Percentiles rank a stretch among this genome's conserved stretches.
Evolutionary conservation across 1,140 invertebrate species (phyloP).

Genomic region (Aphelenchoides fujianensis): DNA sequence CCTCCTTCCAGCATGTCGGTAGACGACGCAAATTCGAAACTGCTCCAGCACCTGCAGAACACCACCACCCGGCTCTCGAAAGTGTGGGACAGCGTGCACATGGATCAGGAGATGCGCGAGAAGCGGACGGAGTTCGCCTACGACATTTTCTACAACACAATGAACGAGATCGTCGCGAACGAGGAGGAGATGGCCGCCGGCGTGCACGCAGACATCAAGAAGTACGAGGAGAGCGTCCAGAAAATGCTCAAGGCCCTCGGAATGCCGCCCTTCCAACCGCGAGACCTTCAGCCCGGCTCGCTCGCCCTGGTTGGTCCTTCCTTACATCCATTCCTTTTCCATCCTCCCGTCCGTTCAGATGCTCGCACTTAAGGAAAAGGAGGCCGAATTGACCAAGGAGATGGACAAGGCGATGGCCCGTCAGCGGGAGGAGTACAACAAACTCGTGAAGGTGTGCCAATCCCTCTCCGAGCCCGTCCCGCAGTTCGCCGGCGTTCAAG

Average conservation of each 20-base stretch:
- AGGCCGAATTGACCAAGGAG: constrained; percentile 11
- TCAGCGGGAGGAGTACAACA: constrained; percentile 24
- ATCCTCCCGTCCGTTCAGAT: constrained; percentile 24
- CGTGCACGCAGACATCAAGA: constrained; percentile 22
- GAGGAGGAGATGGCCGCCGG: constrained; percentile 31
- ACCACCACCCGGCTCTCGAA: constrained; percentile 26
- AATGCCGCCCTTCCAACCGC: constrained; percentile 12
- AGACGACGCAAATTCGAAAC: constrained; percentile 20
- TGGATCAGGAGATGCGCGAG: constrained; percentile 27
- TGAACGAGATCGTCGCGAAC: constrained; percentile 23
- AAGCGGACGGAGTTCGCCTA: constrained; percentile 27
- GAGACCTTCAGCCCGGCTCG: neutral
- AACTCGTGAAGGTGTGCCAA: constrained; percentile 12
- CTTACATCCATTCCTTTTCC: neutral
- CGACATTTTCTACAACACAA: constrained; percentile 29
- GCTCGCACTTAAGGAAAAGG: constrained; percentile 22
- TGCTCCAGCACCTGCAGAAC: constrained; percentile 13
- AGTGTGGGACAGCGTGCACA: constrained; percentile 27
- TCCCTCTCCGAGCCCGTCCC: neutral
- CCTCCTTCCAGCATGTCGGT: constrained; percentile 33
- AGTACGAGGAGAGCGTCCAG: constrained; percentile 15
- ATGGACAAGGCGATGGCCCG: constrained; percentile 12
- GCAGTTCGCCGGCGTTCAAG: neutral
- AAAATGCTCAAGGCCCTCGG: constrained; percentile 14
- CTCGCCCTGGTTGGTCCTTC: constrained; percentile 15